Base-by-base conservation (phyloP, 2,888 invertebrate species). In the Lordiphosa fenestrarum region DNA sequence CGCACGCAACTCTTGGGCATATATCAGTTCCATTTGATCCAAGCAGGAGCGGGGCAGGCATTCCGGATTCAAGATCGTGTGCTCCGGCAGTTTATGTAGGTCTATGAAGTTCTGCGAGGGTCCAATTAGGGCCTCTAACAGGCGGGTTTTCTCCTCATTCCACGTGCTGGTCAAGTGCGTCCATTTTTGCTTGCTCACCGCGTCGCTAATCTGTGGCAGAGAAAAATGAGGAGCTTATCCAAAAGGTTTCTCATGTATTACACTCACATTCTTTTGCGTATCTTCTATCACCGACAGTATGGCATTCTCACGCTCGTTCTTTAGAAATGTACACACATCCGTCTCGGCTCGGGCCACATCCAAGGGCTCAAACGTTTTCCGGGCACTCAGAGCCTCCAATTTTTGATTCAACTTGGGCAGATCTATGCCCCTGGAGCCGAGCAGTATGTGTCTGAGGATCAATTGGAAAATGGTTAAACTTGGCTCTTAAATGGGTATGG, bases 301-400 rank as follows among this genome's bases (percentile, higher is more conserved):
- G 0, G 97, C 96, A 92, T 97, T 98, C 90, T 98, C 96, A 63
- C 96, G 93, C 90, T 98, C 98, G 91, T 97, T 98, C 87, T 94
- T 94, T 10, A 98, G 90, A 88, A 95, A 97, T 80, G 95, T 95
- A 75, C 95, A 94, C 68, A 98, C 94, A 89, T 98, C 98, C n/a
- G 96, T 95, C 86, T 97, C 97, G 23, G 95, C 94, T 46, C 96
- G 94, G 6, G 53, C 93, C 0, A 97, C 96, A 90, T 97, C 97
- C 30, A 98, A 91, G 0, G 97, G 95, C 87, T 96, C 95, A 84
- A 96, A 95, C 10, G 95, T 95, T 54, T 94, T 92, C 58, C 95
- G 93, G 6, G 96, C 93, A 87, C 95, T 97, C 2, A 98, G 91
- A 0, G 95, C 93, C 89, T 97, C 97, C 25, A 98, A 91, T 85